Evolutionary conservation across 2,113 vertebrate species (phyloP), one percentile per base, ranked within the genome.

Genomic region (Eolophus roseicapilla): DNA sequence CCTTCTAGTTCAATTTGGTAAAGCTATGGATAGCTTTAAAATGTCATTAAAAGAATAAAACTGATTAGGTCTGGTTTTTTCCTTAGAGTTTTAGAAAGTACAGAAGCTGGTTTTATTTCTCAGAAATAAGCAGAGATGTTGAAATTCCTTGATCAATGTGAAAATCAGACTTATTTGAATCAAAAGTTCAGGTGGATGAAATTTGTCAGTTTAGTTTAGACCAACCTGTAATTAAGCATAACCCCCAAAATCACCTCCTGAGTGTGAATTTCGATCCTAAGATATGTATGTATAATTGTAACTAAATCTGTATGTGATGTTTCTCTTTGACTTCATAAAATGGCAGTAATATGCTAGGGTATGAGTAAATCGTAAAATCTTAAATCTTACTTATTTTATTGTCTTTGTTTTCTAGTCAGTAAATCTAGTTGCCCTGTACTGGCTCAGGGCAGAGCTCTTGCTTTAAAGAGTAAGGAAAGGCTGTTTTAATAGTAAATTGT

Each of bases 241-340:
- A 97, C 88, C 37, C 57, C 28, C n/a, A 95, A 82, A 97, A 98
- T 83, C 95, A 93, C 57, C 95, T 99, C 64, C 97, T 98, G 47
- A 98, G 90, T 68, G 97, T 99, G 84, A 99, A 98, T 95, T 99
- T 99, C 95, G 97, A 98, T 92, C 96, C 97, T 77, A 95, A 99
- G 97, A 98, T 98, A 95, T 63, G 49, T 46, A 39, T 64, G 33
- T 70, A 37, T 28, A 60, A 60, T 25, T 50, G n/a, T 39, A 65
- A 28, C 37, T 50, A 39, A 82, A 37, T n/a, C 39, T 62, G 9
- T 44, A 17, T 67, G 28, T 64, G 39, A 49, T 67, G 6, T 39
- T 70, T 75, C 17, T 28, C 27, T 55, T 79, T 71, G 24, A 46
- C 39, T 57, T 73, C 41, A 13, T 15, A 10, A 81, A 43, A 76